Conservation (phyloP, 2,797 vertebrate species). For the Cynopterus sphinx region DNA sequence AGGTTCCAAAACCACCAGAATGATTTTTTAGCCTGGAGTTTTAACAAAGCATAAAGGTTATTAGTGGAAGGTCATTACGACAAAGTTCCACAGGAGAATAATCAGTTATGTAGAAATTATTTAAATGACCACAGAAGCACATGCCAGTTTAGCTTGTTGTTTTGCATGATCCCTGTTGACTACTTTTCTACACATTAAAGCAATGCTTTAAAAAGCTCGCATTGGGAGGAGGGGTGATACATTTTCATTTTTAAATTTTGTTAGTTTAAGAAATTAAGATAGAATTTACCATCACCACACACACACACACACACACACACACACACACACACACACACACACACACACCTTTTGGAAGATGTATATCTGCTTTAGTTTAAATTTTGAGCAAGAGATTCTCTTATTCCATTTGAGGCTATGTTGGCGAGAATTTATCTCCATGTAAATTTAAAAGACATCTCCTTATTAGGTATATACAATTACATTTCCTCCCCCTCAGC, state of each 20-base stretch:
- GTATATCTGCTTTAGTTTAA: neutral
- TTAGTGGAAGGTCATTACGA: conserved; percentile 6
- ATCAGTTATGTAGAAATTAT: conserved; percentile 1
- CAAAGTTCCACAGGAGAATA: neutral
- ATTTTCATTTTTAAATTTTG: neutral
- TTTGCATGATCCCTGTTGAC: neutral
- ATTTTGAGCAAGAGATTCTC: neutral
- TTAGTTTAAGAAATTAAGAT: neutral
- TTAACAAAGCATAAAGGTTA: neutral
- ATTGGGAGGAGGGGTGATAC: neutral
- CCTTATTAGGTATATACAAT: neutral
- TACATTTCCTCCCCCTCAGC: neutral
- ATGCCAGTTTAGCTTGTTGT: neutral
- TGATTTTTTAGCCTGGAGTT: neutral
- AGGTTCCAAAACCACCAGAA: neutral
- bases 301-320: neutral
- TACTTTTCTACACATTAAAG: neutral
- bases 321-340: neutral
- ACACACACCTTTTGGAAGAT: neutral
- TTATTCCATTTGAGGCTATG: neutral
- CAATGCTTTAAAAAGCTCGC: neutral
- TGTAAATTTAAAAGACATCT: neutral
- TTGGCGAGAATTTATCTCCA: neutral
- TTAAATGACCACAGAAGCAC: neutral
- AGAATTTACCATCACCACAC: neutral